Evolutionary conservation across 2,888 invertebrate genomes (phyloP), one percentile per base, ranked within the genome.

Genomic region (Mesorhabditis belari): DNA sequence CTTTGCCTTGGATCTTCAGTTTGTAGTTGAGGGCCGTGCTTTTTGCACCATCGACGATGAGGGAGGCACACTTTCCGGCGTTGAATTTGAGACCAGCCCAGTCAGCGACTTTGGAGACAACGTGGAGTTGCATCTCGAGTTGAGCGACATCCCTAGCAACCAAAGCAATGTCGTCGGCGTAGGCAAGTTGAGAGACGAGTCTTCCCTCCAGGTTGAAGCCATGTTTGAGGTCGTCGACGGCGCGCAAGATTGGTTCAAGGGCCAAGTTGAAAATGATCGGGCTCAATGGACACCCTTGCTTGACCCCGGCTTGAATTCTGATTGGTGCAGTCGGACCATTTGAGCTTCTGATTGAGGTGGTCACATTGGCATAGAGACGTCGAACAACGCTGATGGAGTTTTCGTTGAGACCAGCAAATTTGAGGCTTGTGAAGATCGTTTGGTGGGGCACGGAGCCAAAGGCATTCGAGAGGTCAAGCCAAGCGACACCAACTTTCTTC

Each of bases 391-490:
- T n/a, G n/a, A n/a, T n/a, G 82, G 80, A 2, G n/a, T n/a, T n/a
- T n/a, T n/a, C n/a, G n/a, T n/a, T n/a, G n/a, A n/a, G n/a, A n/a
- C n/a, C n/a, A n/a, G n/a, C n/a, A n/a, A n/a, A n/a, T n/a, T n/a
- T n/a, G n/a, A n/a, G n/a, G n/a, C n/a, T n/a, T n/a, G n/a, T n/a
- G n/a, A n/a, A n/a, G n/a, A n/a, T n/a, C n/a, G n/a, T n/a, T n/a
- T n/a, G n/a, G n/a, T n/a, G n/a, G n/a, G n/a, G n/a, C n/a, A 82
- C 64, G 4, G 80, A 80, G 0, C 77, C 79, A 63, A 82, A 82
- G 1, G 82, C 82, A 29, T 83, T 83, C 12, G 77, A 60, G 3
- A 82, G 63, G 60, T 83, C 81, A 50, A 82, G 62, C 79, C 81
- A 82, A 3, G 81, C 79, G 0, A 82, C 68, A 17, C 70, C 71